Evolutionary conservation across 2,888 invertebrate species (phyloP).

Genomic region (Dioctria linearis): DNA sequence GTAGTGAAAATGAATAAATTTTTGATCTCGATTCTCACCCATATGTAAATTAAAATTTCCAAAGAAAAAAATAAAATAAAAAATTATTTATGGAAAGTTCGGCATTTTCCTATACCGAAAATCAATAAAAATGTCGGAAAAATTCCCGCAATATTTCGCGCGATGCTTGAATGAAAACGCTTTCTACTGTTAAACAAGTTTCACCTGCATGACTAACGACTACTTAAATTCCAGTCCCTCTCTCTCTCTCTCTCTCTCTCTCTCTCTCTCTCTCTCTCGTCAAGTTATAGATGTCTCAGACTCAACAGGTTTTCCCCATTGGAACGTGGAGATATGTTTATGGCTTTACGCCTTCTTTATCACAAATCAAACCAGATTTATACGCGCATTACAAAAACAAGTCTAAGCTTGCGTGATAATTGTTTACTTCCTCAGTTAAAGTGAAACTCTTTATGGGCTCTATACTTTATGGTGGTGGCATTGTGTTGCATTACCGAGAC

Average conservation of each 20-base stretch:
- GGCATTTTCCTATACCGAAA: too few species aligned
- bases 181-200: neutral
- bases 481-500: too few species aligned
- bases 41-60: too few species aligned
- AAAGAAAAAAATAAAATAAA: too few species aligned
- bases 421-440: neutral
- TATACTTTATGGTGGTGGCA: too few species aligned
- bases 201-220: neutral
- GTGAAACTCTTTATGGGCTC: neutral
- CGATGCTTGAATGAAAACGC: neutral
- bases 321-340: neutral
- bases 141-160: neutral
- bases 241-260: neutral
- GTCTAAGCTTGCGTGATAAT: too few species aligned
- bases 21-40: too few species aligned
- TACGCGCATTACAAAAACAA: constrained; percentile 1
- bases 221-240: neutral
- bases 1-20: too few species aligned
- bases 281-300: neutral
- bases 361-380: neutral
- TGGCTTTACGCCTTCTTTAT: neutral
- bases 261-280: neutral
- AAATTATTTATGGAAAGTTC: too few species aligned
- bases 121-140: too few species aligned
- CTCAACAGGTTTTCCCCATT: neutral